These are phyloP conservation scores for Tinamus major DNA, from an alignment of 2,797 vertebrate genomes.

Conservation along the genomic window DNA sequence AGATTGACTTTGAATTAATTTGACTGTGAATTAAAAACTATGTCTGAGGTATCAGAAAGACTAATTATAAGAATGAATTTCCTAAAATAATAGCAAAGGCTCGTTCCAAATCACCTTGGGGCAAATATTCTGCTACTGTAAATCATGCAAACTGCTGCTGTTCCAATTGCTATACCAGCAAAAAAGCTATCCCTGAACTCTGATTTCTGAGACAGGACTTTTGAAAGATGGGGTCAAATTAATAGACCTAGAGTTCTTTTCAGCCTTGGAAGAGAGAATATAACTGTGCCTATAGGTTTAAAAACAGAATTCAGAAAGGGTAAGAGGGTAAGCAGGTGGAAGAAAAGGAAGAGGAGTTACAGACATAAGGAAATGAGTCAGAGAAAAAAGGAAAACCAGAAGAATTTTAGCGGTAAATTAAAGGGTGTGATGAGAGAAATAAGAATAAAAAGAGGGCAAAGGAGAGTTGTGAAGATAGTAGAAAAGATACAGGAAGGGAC, in stretches of 20 bases:
- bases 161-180: neutral
- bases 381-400: neutral
- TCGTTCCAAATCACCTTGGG: neutral
- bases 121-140: neutral
- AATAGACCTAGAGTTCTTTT: neutral
- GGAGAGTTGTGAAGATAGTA: neutral
- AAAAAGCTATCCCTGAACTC: neutral
- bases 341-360: neutral
- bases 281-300: neutral
- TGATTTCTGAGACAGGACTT: neutral
- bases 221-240: neutral
- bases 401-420: neutral
- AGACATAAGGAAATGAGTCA: neutral
- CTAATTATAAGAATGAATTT: neutral
- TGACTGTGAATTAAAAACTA: neutral
- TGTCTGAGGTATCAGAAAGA: neutral
- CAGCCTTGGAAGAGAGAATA: neutral
- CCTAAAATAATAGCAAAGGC: neutral
- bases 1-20: neutral
- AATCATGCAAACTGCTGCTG: neutral
- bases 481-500: neutral
- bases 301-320: neutral
- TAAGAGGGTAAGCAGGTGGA: neutral
- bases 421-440: neutral
- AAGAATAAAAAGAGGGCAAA: neutral